Conservation (phyloP, 2,888 invertebrate genomes). For the Yponomeuta plumbellus region DNA sequence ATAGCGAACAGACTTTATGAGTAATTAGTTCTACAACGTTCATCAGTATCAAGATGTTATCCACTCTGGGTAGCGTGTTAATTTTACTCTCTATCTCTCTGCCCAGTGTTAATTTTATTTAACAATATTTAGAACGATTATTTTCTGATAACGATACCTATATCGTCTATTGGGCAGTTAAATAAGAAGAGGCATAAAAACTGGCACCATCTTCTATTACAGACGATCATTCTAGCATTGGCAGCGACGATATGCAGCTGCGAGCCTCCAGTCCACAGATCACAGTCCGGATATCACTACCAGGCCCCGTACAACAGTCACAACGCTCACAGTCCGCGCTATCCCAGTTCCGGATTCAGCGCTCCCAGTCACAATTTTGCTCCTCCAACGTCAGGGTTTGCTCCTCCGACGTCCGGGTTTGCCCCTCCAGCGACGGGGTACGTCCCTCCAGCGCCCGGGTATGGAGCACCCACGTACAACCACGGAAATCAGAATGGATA, state of each 20-base stretch:
- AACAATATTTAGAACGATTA: too few relatives aligned
- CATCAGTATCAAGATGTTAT: too few relatives aligned
- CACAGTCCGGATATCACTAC: conserved; percentile 34
- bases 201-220: conserved; percentile 22
- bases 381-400: conserved; percentile 26
- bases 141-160: too few relatives aligned
- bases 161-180: too few relatives aligned
- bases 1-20: too few relatives aligned
- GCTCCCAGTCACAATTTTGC: conserved; percentile 42
- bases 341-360: conserved; percentile 33
- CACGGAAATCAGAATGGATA: conserved; percentile 31
- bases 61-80: too few relatives aligned
- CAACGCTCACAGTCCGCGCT: conserved; percentile 16
- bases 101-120: too few relatives aligned
- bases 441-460: too few relatives aligned
- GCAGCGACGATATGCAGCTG: conserved; percentile 39
- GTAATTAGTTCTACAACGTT: too few relatives aligned
- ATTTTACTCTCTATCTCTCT: too few relatives aligned
- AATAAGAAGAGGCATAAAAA: neutral
- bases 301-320: conserved; percentile 34
- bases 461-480: conserved; percentile 21
- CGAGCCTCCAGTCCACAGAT: conserved; percentile 50
- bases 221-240: conserved; percentile 40
- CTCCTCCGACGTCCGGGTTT: too few relatives aligned
- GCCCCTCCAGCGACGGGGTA: conserved; percentile 22